Percentiles rank a stretch among this genome's conserved stretches.
These are phyloP conservation scores for Tyrophagus putrescentiae DNA, from an alignment of 1,140 invertebrate species.

Conservation along the genomic window DNA sequence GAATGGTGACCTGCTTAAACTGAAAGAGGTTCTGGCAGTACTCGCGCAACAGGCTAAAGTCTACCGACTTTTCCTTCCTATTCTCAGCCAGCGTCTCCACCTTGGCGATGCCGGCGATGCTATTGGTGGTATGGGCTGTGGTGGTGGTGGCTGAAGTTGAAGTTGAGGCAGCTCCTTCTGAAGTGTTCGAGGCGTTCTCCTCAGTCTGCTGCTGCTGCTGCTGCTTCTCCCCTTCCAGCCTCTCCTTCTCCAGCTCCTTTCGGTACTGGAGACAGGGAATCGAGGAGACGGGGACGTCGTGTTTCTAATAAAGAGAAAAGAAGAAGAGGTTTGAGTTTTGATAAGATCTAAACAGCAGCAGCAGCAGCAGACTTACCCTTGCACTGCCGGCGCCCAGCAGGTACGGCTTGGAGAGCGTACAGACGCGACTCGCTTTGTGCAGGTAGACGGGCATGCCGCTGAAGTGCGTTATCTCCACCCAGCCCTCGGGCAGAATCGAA, in stretches of 20 bases:
- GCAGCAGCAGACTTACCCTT: conserved; percentile 43
- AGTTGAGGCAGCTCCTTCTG: too few species aligned
- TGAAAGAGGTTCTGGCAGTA: conserved; percentile 74
- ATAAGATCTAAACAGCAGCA: background rate
- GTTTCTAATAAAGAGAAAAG: conserved; percentile 45
- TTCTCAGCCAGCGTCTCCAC: conserved; percentile 60
- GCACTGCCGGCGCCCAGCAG: conserved; percentile 82
- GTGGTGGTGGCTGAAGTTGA: too few species aligned
- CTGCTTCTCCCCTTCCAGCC: conserved; percentile 4
- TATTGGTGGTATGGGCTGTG: too few species aligned
- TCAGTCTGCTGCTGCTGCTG: background rate
- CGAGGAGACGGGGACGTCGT: conserved; percentile 78
- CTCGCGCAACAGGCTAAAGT: conserved; percentile 37
- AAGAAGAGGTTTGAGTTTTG: conserved; percentile 2
- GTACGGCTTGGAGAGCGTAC: conserved; percentile 76
- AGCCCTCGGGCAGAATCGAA: conserved; percentile 92
- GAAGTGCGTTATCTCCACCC: conserved; percentile 86
- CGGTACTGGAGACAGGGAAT: conserved; percentile 86
- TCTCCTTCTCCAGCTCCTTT: conserved; percentile 49
- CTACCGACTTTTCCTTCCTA: conserved; percentile 57
- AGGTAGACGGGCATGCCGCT: conserved; percentile 89
- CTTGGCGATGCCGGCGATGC: conserved; percentile 33
- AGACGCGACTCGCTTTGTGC: conserved; percentile 64
- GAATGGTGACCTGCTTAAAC: conserved; percentile 69
- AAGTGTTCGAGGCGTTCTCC: conserved; percentile 6